A percentile compares a stretch with the other conserved stretches of the same genome.
Conservation (phyloP, 2,888 invertebrate species). For the Nycteola revayana region DNA sequence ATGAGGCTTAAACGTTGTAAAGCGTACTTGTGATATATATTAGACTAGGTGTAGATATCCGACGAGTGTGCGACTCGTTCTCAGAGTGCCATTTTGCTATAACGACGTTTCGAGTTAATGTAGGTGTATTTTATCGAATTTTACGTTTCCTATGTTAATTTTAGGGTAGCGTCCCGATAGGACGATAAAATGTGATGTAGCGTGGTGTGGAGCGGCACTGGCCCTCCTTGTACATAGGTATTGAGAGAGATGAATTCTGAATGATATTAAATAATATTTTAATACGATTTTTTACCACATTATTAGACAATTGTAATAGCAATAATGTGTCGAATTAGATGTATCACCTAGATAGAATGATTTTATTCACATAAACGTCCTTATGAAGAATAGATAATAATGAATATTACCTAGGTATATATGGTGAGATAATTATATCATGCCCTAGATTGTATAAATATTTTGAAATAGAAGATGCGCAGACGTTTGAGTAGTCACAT, state of each 20-base stretch:
- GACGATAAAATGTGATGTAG: slow-evolving; percentile 57
- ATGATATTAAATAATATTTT: slow-evolving; percentile 71
- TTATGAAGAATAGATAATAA: slow-evolving; percentile 52
- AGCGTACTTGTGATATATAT: slow-evolving; percentile 78
- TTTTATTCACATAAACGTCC: slow-evolving; percentile 51
- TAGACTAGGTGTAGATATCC: slow-evolving; percentile 66
- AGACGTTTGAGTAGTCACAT: slow-evolving; percentile 2
- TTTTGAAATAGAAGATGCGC: slow-evolving; percentile 32
- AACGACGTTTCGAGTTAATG: slow-evolving; percentile 55
- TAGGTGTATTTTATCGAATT: slow-evolving; percentile 50
- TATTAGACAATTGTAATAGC: slow-evolving; percentile 57
- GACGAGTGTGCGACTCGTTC: slow-evolving; percentile 65
- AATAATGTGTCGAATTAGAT: slow-evolving; percentile 52
- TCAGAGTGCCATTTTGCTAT: slow-evolving; percentile 72
- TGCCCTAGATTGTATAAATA: slow-evolving; percentile 46
- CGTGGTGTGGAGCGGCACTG: slow-evolving; percentile 26
- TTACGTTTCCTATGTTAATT: slow-evolving; percentile 44
- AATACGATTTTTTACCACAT: slow-evolving; percentile 66
- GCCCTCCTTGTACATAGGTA: slow-evolving; percentile 29
- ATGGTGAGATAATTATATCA: slow-evolving; percentile 43
- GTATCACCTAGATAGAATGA: slow-evolving; percentile 54
- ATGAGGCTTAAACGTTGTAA: slow-evolving; percentile 67
- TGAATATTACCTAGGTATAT: slow-evolving; percentile 37
- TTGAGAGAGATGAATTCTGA: slow-evolving; percentile 68
- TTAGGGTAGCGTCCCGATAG: slow-evolving; percentile 54